Evolutionary conservation across 1,140 invertebrate genomes (phyloP), one percentile per base, ranked within the genome.

Genomic region (Hermatobates lingyangjiaoensis): DNA sequence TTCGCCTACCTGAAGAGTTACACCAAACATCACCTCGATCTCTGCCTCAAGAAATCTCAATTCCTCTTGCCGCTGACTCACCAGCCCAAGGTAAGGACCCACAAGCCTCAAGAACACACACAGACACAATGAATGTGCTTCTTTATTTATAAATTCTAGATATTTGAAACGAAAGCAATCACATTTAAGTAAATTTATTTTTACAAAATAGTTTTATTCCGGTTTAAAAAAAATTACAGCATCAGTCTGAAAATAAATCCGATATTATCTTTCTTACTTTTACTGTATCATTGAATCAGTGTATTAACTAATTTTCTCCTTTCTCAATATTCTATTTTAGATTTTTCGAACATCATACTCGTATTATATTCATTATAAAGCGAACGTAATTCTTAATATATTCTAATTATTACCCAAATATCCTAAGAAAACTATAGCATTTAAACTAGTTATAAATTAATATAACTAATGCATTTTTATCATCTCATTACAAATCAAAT

Each of bases 1-100:
- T 54, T 18, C 40, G 47, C 21, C 20, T 51, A 14, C 48, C 53
- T 1, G 15, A 48, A 46, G 48, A 54, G 30, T 34, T 54, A 10
- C 42, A 45, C 25, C 23, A 40, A 40, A 58, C 52, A 21, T 30
- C 51, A n/a, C 30, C 48, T 1, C 7, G 47, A 20, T 7, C 45
- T 5, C 49, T 54, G 12, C 56, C 45, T 7, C 51, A 50, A 39
- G 27, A 10, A 3, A 28, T 54, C 14, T 51, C 25, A n/a, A 23
- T 30, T 12, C 48, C 51, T 26, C 20, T 53, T 24, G 49, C 49
- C 30, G 45, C 15, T 18, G 20, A 46, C 5, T 18, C 12, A 24
- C 10, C 10, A 27, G 42, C 3, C 26, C 27, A 50, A 28, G 28
- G 24, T 26, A n/a, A 34, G 4, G 2, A 34, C 7, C 7, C 38